Conservation (phyloP, 2,113 vertebrate genomes). For the Pyrgilauda ruficollis region DNA sequence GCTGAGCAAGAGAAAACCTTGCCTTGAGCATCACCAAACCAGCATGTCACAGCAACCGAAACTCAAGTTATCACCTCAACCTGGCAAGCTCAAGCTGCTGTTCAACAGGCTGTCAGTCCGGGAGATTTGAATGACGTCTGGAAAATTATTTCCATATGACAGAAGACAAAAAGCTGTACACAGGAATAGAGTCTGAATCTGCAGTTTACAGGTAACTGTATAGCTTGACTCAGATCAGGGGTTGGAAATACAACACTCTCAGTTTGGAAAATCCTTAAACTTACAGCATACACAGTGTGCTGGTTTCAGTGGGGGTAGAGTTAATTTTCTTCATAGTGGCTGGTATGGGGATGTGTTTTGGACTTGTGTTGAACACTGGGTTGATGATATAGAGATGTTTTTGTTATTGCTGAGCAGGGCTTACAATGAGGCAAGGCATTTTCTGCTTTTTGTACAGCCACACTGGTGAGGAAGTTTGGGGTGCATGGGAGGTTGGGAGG, state of each 20-base stretch:
- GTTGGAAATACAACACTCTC: not conserved
- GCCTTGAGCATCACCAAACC: not conserved
- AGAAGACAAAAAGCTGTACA: not conserved
- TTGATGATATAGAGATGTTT: not conserved
- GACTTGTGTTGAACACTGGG: not conserved
- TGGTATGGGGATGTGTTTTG: not conserved
- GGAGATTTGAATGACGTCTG: not conserved
- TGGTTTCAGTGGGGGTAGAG: not conserved
- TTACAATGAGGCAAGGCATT: not conserved
- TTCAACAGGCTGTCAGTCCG: not conserved
- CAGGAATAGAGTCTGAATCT: not conserved
- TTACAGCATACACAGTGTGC: not conserved
- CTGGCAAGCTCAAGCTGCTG: not conserved
- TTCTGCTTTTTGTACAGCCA: not conserved
- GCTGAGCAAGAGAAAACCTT: not conserved
- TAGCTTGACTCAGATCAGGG: not conserved
- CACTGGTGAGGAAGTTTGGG: not conserved
- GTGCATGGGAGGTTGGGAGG: not conserved
- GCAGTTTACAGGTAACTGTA: not conserved
- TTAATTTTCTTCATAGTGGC: not conserved
- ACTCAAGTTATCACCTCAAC: not conserved
- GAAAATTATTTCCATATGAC: not conserved
- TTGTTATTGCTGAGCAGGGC: not conserved
- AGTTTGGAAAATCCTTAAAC: not conserved
- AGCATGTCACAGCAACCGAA: not conserved